Evolutionary conservation across 2,797 vertebrate genomes (phyloP).

Genomic region (Petrocephalus sullivani): DNA sequence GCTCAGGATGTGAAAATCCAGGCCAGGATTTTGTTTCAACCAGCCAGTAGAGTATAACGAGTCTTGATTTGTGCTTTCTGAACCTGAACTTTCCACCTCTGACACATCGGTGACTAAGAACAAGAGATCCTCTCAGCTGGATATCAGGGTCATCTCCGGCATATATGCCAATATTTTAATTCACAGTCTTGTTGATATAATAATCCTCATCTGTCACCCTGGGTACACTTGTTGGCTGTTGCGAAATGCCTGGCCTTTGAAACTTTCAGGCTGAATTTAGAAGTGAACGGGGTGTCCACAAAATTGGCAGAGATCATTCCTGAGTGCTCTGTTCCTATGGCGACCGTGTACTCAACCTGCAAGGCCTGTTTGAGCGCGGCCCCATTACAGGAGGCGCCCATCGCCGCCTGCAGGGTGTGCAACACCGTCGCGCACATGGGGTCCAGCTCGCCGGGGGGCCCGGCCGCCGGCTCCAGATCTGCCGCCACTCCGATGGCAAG

Average conservation of each 20-base stretch:
- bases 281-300: not conserved
- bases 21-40: not conserved
- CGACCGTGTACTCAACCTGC: conserved; percentile 61
- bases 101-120: not conserved
- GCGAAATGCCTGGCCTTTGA: not conserved
- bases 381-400: conserved; percentile 65
- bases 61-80: not conserved
- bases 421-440: conserved; percentile 64
- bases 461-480: conserved; percentile 50
- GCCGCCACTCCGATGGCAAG: conserved; percentile 60
- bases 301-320: not conserved
- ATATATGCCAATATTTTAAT: not conserved
- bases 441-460: conserved; percentile 45
- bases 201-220: not conserved
- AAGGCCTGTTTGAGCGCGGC: conserved; percentile 59
- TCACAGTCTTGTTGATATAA: not conserved
- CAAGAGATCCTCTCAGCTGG: not conserved
- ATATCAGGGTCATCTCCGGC: not conserved
- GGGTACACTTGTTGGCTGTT: not conserved
- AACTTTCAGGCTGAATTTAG: not conserved
- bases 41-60: not conserved
- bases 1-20: not conserved
- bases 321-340: too few relatives aligned
- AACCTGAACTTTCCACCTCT: not conserved
- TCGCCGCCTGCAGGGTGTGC: conserved; percentile 71